Evolutionary conservation across 2,888 invertebrate genomes (phyloP).

Genomic region (Luperina testacea): DNA sequence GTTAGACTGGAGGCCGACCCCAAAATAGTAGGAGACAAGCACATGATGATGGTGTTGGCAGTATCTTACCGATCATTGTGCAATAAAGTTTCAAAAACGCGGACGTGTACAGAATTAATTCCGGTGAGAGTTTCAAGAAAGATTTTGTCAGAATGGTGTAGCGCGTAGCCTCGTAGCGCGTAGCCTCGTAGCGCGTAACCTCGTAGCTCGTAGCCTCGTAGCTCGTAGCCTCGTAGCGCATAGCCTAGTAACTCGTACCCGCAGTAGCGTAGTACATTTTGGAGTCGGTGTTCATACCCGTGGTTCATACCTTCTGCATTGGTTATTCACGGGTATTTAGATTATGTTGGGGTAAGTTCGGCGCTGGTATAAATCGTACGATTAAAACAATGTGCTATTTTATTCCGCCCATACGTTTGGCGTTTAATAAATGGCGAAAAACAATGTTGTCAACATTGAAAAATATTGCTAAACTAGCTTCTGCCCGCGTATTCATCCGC

Average conservation of each 20-base stretch:
- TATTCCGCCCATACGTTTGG: neutral
- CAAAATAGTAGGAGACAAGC: neutral
- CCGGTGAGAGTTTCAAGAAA: neutral
- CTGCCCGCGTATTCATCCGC: too few species aligned
- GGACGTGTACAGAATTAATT: neutral
- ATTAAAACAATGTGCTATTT: neutral
- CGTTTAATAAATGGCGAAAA: neutral
- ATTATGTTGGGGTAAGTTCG: neutral
- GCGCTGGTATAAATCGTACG: neutral
- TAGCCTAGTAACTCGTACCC: neutral
- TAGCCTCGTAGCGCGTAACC: constrained; percentile 10
- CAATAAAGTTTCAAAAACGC: neutral
- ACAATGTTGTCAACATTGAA: neutral
- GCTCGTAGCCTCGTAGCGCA: neutral
- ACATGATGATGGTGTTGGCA: neutral
- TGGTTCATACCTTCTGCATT: neutral
- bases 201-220: neutral
- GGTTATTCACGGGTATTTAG: neutral
- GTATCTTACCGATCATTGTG: neutral
- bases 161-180: constrained; percentile 5
- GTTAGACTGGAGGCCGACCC: neutral
- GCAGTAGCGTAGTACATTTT: neutral
- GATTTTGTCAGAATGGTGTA: neutral
- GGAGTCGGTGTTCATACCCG: neutral
- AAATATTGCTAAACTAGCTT: neutral